A percentile compares a stretch with the other conserved stretches of the same genome.
phyloP scores from a whole-genome alignment of 2,888 invertebrate genomes.

The Lobophora halterata region DNA sequence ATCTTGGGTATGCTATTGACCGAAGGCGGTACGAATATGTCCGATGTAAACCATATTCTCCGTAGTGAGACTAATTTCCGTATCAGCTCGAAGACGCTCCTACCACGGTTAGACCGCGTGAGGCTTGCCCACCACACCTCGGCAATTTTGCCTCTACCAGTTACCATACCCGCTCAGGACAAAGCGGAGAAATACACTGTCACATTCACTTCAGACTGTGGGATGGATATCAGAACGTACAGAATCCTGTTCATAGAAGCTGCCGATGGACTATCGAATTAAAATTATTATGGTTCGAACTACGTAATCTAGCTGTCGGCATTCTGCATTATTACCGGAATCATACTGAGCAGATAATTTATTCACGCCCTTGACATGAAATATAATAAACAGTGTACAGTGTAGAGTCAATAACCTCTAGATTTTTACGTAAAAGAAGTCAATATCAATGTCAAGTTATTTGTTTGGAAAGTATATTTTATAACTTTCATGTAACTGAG shows the following conservation, averaged over 20 bases:
- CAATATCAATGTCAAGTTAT: constrained; percentile 9
- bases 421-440: constrained; percentile 3
- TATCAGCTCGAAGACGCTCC: constrained; percentile 50
- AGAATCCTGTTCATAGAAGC: constrained; percentile 54
- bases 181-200: constrained; percentile 59
- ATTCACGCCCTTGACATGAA: constrained; percentile 14
- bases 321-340: constrained; percentile 17
- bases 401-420: constrained; percentile 19
- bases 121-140: constrained; percentile 53
- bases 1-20: constrained; percentile 58
- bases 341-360: constrained; percentile 13
- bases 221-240: constrained; percentile 70
- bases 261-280: neutral
- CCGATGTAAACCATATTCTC: constrained; percentile 61
- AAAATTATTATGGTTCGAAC: neutral
- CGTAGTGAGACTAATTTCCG: constrained; percentile 48
- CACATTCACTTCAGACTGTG: constrained; percentile 66
- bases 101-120: constrained; percentile 50
- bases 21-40: constrained; percentile 63
- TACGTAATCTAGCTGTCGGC: constrained; percentile 6
- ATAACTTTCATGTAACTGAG: no score
- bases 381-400: constrained; percentile 1
- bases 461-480: no score
- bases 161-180: constrained; percentile 51
- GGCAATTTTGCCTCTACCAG: constrained; percentile 48